Conservation (phyloP, 2,888 invertebrate species). For the Yponomeuta plumbellus region DNA sequence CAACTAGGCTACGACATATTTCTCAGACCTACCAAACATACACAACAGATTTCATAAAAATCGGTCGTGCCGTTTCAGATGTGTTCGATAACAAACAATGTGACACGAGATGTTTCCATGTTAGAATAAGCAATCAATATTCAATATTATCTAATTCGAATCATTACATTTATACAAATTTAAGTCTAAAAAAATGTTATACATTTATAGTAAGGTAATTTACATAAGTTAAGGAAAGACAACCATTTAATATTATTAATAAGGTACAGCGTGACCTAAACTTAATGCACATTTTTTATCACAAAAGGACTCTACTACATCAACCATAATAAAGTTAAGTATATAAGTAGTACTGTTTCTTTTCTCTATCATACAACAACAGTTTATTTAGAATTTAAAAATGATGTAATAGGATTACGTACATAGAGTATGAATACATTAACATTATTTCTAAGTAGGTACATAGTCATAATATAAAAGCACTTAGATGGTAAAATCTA, state of each 20-base stretch:
- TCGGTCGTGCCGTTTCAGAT: too few relatives aligned
- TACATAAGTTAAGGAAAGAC: background rate
- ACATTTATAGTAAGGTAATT: conserved; percentile 1
- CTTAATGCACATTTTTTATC: conserved; percentile 26
- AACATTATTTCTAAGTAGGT: background rate
- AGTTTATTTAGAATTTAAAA: background rate
- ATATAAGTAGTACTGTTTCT: background rate
- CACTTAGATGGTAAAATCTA: background rate
- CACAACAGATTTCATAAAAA: too few relatives aligned
- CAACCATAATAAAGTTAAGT: background rate
- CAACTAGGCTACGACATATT: too few relatives aligned
- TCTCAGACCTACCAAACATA: too few relatives aligned
- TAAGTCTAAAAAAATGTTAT: background rate
- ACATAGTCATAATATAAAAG: background rate
- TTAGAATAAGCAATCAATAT: too few relatives aligned
- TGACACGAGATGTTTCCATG: too few relatives aligned
- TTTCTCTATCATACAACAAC: background rate
- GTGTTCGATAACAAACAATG: too few relatives aligned
- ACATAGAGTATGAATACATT: background rate
- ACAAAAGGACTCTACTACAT: conserved; percentile 10
- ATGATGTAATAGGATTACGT: background rate
- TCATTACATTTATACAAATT: background rate
- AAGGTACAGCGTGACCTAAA: conserved; percentile 49
- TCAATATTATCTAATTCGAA: too few relatives aligned
- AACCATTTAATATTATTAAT: conserved; percentile 29